Percentiles rank a stretch among this genome's conserved stretches.
Evolutionary conservation across 2,797 vertebrate genomes (phyloP).

Genomic region (Sebastes oblongus): DNA sequence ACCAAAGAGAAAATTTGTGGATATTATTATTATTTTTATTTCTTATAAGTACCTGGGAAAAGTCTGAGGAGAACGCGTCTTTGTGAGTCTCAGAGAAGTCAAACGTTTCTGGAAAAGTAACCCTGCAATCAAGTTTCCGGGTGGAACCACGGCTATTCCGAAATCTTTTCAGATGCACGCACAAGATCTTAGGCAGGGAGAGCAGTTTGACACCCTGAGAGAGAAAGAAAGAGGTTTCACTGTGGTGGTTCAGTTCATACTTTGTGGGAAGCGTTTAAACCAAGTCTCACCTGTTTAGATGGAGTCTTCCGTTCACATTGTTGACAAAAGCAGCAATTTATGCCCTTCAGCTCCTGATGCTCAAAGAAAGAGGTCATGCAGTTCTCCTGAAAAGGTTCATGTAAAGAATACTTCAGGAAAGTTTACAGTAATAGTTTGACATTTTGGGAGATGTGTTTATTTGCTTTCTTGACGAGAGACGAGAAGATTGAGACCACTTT

Average conservation of each 20-base stretch:
- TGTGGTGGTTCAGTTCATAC: background rate
- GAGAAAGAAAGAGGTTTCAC: background rate
- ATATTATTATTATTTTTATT: background rate
- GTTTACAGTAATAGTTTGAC: background rate
- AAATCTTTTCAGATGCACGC: constrained; percentile 79
- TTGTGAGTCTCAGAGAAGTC: constrained; percentile 29
- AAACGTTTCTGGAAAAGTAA: constrained; percentile 74
- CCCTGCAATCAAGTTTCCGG: constrained; percentile 60
- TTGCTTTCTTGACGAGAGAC: background rate
- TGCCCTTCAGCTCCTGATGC: constrained; percentile 57
- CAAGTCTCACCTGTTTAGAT: constrained; percentile 56
- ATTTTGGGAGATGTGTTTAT: background rate
- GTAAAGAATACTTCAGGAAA: background rate
- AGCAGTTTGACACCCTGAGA: constrained; percentile 67
- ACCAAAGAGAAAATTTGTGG: background rate
- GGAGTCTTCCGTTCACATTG: constrained; percentile 65
- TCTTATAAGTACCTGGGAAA: constrained; percentile 34
- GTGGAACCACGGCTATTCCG: background rate
- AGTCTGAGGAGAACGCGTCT: constrained; percentile 26
- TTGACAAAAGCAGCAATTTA: constrained; percentile 68
- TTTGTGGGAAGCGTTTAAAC: background rate
- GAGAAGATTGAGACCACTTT: background rate
- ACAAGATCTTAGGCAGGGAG: constrained; percentile 75
- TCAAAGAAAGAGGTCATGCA: constrained; percentile 75
- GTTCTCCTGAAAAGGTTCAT: constrained; percentile 50